Base-by-base conservation (phyloP, 2,888 invertebrate genomes). In the Beris morrisii region DNA sequence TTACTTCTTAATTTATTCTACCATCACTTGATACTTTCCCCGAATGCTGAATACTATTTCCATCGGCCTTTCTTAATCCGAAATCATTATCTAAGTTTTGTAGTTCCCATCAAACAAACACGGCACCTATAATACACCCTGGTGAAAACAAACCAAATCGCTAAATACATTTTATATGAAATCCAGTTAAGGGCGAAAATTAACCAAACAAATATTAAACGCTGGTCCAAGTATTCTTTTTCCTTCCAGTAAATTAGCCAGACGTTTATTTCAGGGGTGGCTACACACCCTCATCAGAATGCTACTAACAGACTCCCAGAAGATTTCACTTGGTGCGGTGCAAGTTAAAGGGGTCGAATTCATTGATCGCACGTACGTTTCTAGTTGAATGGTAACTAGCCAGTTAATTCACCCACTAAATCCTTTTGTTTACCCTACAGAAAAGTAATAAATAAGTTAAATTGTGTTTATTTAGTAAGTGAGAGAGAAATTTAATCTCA, bases 381-480 rank as follows among this genome's bases (percentile, higher is more conserved):
- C 61, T 61, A 31, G 12, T n/a, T 22, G 30, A 52, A 52, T 13
- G 38, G 46, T 12, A 38, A 38, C 9, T 38, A 46, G 61, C 38
- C 38, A 5, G 9, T 38, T n/a, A 50, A 22, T 38, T 12, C 48
- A 48, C 30, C 48, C 45, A 61, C 48, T 61, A 52, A 61, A 61
- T 61, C 61, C 61, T 61, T 59, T 61, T 32, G 50, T 61, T 61
- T 38, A 50, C 61, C 52, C 50, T 32, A 61, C 44, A 52, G 38
- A 61, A 38, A 61, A 61, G 61, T 52, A 61, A 61, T 61, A 61
- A 61, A 50, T 61, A 61, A 61, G 61, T 61, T 61, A 61, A 61
- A 61, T 38, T 50, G 15, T 61, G 61, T 61, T 61, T 61, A 61
- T 61, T 61, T 46, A 61, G 61, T 45, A 52, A 61, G 50, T 50